Evolutionary conservation across 2,113 vertebrate genomes (phyloP), one percentile per base, ranked within the genome.

Genomic region (Thermophis baileyi): DNA sequence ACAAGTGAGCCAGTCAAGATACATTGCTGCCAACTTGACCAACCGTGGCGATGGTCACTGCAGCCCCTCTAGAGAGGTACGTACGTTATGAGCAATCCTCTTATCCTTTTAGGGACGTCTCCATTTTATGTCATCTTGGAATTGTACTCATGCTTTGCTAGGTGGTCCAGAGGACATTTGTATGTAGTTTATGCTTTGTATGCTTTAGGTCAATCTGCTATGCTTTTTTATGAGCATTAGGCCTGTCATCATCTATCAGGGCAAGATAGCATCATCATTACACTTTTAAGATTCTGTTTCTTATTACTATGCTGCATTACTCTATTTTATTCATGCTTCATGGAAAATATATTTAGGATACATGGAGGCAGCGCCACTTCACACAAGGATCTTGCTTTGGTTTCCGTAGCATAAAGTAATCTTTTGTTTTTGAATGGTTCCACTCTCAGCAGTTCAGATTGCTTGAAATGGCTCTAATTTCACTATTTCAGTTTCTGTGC

Each of bases 41-140:
- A 47, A 47, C 27, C 25, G n/a, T 69, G 91, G 74, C 5, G 47
- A 94, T 94, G 91, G 46, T 92, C 91, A 74, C 87, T 47, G 6
- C 91, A n/a, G 40, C 88, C 88, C n/a, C 88, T 87, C 35, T 89
- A 25, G 88, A 87, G 87, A 94, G 93, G 93, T 94, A 94, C 0
- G 93, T 94, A 94, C 0, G 74, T 51, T 51, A 20, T 25, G 12
- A 40, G 50, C 74, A 35, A 85, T 53, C 30, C 55, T 74, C 47
- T 55, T 60, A 50, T 53, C 87, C n/a, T 55, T 86, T 89, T 2
- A 27, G 54, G n/a, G 47, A 47, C 3, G 53, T 63, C 24, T 18
- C 50, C 27, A 53, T 60, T 60, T 35, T 54, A 30, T 60, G 53
- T 87, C 53, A 51, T 60, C 12, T 86, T 54, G 40, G 46, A 49